phyloP scores from a whole-genome alignment of 2,797 vertebrate genomes.

The Myotis myotis region DNA sequence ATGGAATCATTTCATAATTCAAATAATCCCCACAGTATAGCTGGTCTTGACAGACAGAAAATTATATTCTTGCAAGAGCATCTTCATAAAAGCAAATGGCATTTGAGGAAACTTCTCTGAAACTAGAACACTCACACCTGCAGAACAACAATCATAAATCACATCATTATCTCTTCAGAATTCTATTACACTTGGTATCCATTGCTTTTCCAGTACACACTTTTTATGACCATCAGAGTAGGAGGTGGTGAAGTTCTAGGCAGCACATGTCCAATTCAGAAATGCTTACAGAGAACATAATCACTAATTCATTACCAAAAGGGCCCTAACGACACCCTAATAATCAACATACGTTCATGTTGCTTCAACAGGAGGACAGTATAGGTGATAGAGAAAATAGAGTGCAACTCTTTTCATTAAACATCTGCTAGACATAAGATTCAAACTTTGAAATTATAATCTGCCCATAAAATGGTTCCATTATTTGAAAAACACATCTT shows the following conservation, averaged over 20 bases:
- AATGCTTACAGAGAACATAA: not conserved
- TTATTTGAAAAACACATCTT: not conserved
- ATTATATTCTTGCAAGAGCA: not conserved
- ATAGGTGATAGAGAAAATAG: not conserved
- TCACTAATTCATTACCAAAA: not conserved
- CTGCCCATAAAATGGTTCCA: not conserved
- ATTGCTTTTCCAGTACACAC: not conserved
- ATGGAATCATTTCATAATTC: conserved; percentile 1
- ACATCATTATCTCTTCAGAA: not conserved
- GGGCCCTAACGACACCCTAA: not conserved
- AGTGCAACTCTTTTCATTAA: not conserved
- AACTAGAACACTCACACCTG: not conserved
- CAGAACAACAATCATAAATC: not conserved
- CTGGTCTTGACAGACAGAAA: not conserved
- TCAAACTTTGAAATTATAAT: not conserved
- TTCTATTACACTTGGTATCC: not conserved
- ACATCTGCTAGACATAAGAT: not conserved
- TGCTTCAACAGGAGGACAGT: not conserved
- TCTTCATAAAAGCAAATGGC: conserved; percentile 14
- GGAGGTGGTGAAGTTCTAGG: not conserved
- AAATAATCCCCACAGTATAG: not conserved
- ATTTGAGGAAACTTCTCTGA: not conserved
- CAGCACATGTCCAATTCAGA: not conserved
- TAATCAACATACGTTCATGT: not conserved
- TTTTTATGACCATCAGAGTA: not conserved